Conservation (phyloP, 2,888 invertebrate species). For the Agrilus cyanescens region DNA sequence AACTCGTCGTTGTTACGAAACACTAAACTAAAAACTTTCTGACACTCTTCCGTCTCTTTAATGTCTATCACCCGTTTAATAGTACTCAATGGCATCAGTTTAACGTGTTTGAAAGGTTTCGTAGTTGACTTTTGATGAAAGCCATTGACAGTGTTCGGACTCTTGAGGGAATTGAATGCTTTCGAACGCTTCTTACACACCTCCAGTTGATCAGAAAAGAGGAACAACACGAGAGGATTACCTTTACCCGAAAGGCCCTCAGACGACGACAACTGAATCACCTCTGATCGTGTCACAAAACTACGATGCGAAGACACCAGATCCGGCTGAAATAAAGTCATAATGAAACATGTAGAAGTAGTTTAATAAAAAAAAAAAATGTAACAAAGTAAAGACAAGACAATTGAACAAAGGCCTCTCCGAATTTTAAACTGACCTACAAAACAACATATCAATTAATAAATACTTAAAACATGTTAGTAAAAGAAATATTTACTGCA, state of each 20-base stretch:
- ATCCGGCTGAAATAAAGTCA: conserved; percentile 51
- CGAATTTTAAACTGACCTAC: not conserved
- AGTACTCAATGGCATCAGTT: conserved; percentile 75
- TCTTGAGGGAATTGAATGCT: conserved; percentile 56
- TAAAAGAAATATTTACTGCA: too few species aligned
- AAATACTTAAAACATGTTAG: not conserved
- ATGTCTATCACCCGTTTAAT: conserved; percentile 89
- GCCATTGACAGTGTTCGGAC: conserved; percentile 48
- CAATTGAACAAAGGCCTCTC: not conserved
- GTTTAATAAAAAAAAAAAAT: not conserved
- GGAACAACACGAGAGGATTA: conserved; percentile 68
- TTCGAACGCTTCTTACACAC: conserved; percentile 80
- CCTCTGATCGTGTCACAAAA: conserved; percentile 80
- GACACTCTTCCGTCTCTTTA: conserved; percentile 77
- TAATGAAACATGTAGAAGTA: not conserved
- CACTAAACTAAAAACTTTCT: conserved; percentile 81
- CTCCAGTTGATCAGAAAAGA: conserved; percentile 91
- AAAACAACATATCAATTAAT: not conserved
- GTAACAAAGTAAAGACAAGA: not conserved
- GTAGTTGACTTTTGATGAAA: conserved; percentile 43
- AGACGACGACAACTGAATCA: conserved; percentile 61
- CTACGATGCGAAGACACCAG: conserved; percentile 86
- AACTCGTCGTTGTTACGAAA: conserved; percentile 74
- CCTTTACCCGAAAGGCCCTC: conserved; percentile 78
- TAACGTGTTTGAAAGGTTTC: conserved; percentile 86